Conservation (phyloP, 2,797 vertebrate species). For the Carcharodon carcharias region DNA sequence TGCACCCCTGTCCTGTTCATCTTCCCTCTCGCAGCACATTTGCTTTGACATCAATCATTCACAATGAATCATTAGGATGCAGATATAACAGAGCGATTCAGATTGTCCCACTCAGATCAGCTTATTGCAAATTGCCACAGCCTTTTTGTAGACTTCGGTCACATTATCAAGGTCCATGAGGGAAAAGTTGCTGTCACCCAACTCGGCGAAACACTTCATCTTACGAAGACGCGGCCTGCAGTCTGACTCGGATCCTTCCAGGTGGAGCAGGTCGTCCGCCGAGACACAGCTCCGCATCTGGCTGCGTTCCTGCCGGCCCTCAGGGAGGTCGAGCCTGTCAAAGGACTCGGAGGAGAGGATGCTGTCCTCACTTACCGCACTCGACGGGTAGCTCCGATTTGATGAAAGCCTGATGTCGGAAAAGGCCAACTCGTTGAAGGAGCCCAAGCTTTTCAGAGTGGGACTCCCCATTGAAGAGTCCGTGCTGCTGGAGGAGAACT, state of each 20-base stretch:
- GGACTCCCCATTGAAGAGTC: background rate
- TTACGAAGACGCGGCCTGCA: slow-evolving; percentile 60
- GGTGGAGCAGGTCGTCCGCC: slow-evolving; percentile 74
- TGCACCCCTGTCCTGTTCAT: background rate
- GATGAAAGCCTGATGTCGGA: slow-evolving; percentile 46
- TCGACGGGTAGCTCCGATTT: slow-evolving; percentile 53
- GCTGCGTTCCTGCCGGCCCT: slow-evolving; percentile 46
- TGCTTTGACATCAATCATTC: background rate
- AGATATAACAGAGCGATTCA: no score
- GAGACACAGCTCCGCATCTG: slow-evolving; percentile 75
- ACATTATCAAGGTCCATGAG: slow-evolving; percentile 68
- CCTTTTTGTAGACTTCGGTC: slow-evolving; percentile 62
- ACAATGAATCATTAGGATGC: background rate
- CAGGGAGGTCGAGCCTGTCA: slow-evolving; percentile 81
- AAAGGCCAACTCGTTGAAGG: slow-evolving; percentile 62
- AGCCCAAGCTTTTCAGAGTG: slow-evolving; percentile 56
- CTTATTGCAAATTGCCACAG: slow-evolving; percentile 53
- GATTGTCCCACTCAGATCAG: slow-evolving; percentile 54
- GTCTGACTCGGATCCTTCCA: slow-evolving; percentile 45
- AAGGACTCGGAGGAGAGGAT: slow-evolving; percentile 95
- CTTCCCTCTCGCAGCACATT: background rate
- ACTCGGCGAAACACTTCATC: slow-evolving; percentile 62
- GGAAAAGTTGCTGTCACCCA: slow-evolving; percentile 69
- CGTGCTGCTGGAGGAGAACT: slow-evolving; percentile 67
- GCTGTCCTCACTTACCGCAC: slow-evolving; percentile 84